phyloP scores from a whole-genome alignment of 2,113 vertebrate species.

The Laticauda colubrina region DNA sequence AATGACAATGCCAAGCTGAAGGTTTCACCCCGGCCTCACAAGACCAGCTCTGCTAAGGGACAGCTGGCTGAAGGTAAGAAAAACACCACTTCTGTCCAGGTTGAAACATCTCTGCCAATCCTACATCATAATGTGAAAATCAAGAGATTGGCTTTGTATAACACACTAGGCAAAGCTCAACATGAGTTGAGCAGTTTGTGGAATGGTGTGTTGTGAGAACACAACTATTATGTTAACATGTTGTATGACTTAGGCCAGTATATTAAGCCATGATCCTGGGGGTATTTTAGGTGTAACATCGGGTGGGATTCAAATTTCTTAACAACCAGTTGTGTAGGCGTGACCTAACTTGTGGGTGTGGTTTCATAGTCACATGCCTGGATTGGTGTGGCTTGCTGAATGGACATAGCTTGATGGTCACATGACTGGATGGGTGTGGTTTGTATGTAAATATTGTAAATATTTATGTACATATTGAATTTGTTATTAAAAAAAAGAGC shows the following conservation, averaged over 20 bases:
- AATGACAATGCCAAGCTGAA: constrained; percentile 36
- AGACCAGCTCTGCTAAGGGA: constrained; percentile 33
- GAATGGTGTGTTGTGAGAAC: neutral
- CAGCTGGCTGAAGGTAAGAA: constrained; percentile 38
- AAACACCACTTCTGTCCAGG: neutral
- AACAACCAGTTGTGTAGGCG: too few relatives aligned
- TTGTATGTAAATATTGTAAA: too few relatives aligned
- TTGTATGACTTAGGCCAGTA: neutral
- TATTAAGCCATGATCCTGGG: neutral
- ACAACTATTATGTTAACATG: neutral
- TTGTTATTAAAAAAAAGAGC: too few relatives aligned
- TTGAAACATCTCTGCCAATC: neutral
- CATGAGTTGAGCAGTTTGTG: neutral
- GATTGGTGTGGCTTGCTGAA: too few relatives aligned
- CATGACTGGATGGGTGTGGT: too few relatives aligned
- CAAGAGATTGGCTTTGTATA: neutral
- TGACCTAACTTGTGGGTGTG: too few relatives aligned
- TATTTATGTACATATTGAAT: too few relatives aligned
- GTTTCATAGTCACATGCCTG: too few relatives aligned
- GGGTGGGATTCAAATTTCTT: too few relatives aligned
- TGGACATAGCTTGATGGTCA: too few relatives aligned
- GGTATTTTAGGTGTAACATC: neutral
- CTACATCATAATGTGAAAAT: neutral
- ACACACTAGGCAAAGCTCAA: neutral
- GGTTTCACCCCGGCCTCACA: constrained; percentile 33